Conservation (phyloP, 92 coral and sea anemone species). For the Pocillopora grandis region DNA sequence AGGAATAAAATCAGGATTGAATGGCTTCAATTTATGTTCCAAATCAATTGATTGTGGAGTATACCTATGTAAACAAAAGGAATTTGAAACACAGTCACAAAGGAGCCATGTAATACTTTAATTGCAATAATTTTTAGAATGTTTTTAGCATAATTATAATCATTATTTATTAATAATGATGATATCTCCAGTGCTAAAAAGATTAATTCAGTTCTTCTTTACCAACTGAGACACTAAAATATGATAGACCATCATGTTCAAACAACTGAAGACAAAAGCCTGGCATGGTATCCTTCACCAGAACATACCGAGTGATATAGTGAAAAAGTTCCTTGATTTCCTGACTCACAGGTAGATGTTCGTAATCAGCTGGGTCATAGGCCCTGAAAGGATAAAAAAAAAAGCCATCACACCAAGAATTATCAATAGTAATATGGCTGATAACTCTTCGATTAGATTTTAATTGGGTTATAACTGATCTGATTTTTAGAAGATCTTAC, state of each 20-base stretch:
- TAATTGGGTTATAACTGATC: not conserved
- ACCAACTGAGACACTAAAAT: too few relatives aligned
- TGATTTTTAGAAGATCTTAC: too few relatives aligned
- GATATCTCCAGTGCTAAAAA: too few relatives aligned
- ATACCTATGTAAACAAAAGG: slow-evolving; percentile 48
- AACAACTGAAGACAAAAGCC: not conserved
- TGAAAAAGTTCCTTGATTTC: slow-evolving; percentile 97
- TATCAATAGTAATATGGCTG: not conserved
- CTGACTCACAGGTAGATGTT: slow-evolving; percentile 93
- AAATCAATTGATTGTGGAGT: slow-evolving; percentile 95
- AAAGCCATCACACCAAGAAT: not conserved
- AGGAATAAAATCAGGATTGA: slow-evolving; percentile 96
- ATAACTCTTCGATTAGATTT: not conserved
- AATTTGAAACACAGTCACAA: not conserved
- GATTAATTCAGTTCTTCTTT: too few relatives aligned
- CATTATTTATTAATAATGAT: too few relatives aligned
- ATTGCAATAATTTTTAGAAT: too few relatives aligned
- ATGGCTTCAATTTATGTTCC: slow-evolving; percentile 94
- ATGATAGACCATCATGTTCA: too few relatives aligned
- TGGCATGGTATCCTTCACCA: not conserved
- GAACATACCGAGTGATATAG: slow-evolving; percentile 78
- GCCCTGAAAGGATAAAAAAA: slow-evolving; percentile 57
- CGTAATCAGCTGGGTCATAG: slow-evolving; percentile 98
- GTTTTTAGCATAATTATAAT: too few relatives aligned
- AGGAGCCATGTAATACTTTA: not conserved